Percentiles rank a stretch among this genome's conserved stretches.
These are phyloP conservation scores for Cryptophagus acutangulus DNA, from an alignment of 2,888 invertebrate species.

Conservation along the genomic window DNA sequence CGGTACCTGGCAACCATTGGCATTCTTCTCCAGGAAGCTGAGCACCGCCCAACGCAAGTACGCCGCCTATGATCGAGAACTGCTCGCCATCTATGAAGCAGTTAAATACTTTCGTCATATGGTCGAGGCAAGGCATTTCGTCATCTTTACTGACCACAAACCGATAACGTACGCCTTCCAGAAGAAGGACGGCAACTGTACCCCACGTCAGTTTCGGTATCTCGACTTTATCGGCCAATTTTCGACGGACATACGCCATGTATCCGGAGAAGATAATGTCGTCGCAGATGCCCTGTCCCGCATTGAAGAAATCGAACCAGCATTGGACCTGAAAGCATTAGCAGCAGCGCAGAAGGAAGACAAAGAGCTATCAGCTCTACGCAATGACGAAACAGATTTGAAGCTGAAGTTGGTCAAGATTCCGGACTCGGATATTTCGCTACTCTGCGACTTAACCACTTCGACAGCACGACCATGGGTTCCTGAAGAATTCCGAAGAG, in stretches of 20 bases:
- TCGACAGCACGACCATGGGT: conserved; percentile 15
- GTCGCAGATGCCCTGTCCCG: conserved; percentile 38
- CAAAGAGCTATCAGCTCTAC: background rate
- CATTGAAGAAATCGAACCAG: conserved; percentile 4
- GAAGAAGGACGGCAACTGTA: conserved; percentile 28
- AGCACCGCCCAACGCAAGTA: conserved; percentile 36
- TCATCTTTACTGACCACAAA: conserved; percentile 38
- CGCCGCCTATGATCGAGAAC: conserved; percentile 31
- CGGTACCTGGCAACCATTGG: conserved; percentile 34
- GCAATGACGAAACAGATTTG: background rate
- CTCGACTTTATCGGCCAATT: conserved; percentile 36
- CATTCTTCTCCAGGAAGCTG: conserved; percentile 40
- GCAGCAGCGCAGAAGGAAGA: conserved; percentile 10
- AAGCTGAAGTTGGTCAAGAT: background rate
- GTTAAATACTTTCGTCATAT: conserved; percentile 10
- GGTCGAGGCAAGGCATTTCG: conserved; percentile 10
- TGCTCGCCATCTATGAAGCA: conserved; percentile 12
- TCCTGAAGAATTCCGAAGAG: conserved; percentile 11
- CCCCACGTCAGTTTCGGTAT: conserved; percentile 39
- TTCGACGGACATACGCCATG: conserved; percentile 36
- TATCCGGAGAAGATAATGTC: conserved; percentile 36
- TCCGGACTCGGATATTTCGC: background rate
- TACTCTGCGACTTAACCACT: background rate
- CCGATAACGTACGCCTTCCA: conserved; percentile 37
- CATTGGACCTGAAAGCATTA: conserved; percentile 4